These are phyloP conservation scores for Gobius niger DNA, from an alignment of 2,113 vertebrate species.

Conservation along the genomic window DNA sequence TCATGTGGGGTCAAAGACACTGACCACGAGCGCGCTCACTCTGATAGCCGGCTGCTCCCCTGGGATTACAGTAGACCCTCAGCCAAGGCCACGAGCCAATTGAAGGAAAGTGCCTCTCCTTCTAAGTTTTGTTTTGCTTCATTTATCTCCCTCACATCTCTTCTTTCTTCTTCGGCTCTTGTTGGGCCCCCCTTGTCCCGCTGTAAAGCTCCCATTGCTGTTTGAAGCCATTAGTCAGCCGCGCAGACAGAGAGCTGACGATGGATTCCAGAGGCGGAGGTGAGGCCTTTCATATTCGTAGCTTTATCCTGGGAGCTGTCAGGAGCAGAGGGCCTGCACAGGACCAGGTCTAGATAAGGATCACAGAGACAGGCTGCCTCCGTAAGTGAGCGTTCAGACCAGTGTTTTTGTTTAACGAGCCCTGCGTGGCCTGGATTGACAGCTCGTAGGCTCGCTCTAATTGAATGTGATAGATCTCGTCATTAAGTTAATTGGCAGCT, in stretches of 20 bases:
- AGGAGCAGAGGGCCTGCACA: slow-evolving; percentile 54
- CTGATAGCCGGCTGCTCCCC: slow-evolving; percentile 63
- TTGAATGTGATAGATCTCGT: slow-evolving; percentile 71
- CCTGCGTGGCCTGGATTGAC: slow-evolving; percentile 55
- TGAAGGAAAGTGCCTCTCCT: slow-evolving; percentile 52
- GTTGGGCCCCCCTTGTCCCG: slow-evolving; percentile 12
- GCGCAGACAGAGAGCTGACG: slow-evolving; percentile 60
- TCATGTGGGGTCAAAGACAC: slow-evolving; percentile 78
- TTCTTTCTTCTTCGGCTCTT: slow-evolving; percentile 17
- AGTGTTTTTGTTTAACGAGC: slow-evolving; percentile 63
- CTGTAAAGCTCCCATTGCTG: slow-evolving; percentile 44
- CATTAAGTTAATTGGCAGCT: slow-evolving; percentile 76
- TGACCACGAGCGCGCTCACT: slow-evolving; percentile 69
- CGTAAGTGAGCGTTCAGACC: slow-evolving; percentile 60
- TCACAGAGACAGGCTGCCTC: slow-evolving; percentile 68
- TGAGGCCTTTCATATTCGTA: slow-evolving; percentile 60
- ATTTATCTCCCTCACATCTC: slow-evolving; percentile 51
- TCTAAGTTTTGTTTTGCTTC: slow-evolving; percentile 54
- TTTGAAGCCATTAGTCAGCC: slow-evolving; percentile 71
- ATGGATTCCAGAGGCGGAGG: slow-evolving; percentile 71
- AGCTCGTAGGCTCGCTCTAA: slow-evolving; percentile 57
- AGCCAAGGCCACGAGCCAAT: slow-evolving; percentile 44
- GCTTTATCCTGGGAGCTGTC: slow-evolving; percentile 68
- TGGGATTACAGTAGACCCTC: slow-evolving; percentile 71
- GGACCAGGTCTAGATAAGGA: slow-evolving; percentile 71